Evolutionary conservation across 2,797 vertebrate species (phyloP).

Genomic region (Tiaroga cobitis): DNA sequence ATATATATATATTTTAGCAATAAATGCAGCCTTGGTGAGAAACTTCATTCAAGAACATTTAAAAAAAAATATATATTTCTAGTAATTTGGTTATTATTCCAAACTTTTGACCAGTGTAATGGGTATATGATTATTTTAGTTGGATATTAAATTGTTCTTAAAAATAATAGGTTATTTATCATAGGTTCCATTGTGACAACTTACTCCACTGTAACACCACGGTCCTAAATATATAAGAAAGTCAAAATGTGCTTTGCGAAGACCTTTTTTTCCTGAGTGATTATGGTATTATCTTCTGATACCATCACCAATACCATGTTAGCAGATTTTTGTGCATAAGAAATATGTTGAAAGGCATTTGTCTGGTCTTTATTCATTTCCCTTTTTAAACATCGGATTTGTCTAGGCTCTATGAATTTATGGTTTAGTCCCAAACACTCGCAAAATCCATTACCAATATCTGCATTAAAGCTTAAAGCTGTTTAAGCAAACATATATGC

Average conservation of each 20-base stretch:
- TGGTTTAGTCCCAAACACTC: constrained; percentile 27
- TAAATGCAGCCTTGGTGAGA: too few species aligned
- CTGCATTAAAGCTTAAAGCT: constrained; percentile 20
- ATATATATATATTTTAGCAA: too few species aligned
- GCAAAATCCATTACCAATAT: constrained; percentile 26
- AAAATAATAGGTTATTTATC: background rate
- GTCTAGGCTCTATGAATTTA: constrained; percentile 13
- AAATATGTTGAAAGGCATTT: background rate
- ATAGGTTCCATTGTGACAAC: background rate
- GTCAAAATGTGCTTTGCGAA: background rate
- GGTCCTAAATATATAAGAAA: background rate
- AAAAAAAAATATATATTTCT: too few species aligned
- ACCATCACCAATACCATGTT: background rate
- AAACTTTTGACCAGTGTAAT: background rate
- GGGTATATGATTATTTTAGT: background rate
- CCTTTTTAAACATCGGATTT: constrained; percentile 6
- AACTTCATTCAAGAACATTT: too few species aligned
- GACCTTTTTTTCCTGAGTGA: background rate
- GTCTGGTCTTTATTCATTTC: background rate
- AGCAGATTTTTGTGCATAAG: background rate
- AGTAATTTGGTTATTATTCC: background rate
- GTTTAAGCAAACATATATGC: constrained; percentile 25
- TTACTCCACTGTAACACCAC: too few species aligned
- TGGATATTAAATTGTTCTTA: background rate
- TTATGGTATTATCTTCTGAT: background rate